A percentile compares a stretch with the other conserved stretches of the same genome.
Evolutionary conservation across 1,140 invertebrate genomes (phyloP).

Genomic region (Sminthurinus signatus): DNA sequence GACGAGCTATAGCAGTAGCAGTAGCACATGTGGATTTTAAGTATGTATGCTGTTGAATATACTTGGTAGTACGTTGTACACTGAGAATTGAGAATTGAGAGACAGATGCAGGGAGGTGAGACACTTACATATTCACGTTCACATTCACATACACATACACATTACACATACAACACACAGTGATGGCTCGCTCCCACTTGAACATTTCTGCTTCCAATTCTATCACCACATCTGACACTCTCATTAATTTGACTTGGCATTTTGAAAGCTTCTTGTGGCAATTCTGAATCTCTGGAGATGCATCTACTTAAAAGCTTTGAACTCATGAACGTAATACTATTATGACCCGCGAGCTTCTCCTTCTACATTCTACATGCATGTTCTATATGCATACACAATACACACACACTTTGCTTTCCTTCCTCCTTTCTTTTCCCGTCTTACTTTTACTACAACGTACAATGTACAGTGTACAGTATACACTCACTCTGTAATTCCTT

Average conservation of each 20-base stretch:
- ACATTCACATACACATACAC: not conserved
- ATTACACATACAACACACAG: not conserved
- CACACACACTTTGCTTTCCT: no score
- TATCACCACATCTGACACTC: constrained; percentile 34
- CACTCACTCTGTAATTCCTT: no score
- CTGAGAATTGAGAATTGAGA: no score
- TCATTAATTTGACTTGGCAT: constrained; percentile 36
- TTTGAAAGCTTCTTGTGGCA: constrained; percentile 38
- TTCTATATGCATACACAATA: no score
- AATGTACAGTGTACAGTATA: no score
- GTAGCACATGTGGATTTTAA: no score
- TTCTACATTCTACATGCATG: not conserved
- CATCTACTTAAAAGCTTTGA: constrained; percentile 36
- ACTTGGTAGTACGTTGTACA: no score
- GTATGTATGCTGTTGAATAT: no score
- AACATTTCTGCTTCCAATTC: constrained; percentile 29
- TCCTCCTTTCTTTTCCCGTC: no score
- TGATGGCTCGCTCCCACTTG: constrained; percentile 15
- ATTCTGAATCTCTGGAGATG: constrained; percentile 34
- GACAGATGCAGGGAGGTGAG: no score
- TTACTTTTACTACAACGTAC: no score
- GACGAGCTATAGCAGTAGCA: not conserved
- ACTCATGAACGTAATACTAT: constrained; percentile 29
- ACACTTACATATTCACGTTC: no score
- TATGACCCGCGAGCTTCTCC: constrained; percentile 14